Conservation (phyloP, 1,140 invertebrate species). For the Zaprionus africanus region DNA sequence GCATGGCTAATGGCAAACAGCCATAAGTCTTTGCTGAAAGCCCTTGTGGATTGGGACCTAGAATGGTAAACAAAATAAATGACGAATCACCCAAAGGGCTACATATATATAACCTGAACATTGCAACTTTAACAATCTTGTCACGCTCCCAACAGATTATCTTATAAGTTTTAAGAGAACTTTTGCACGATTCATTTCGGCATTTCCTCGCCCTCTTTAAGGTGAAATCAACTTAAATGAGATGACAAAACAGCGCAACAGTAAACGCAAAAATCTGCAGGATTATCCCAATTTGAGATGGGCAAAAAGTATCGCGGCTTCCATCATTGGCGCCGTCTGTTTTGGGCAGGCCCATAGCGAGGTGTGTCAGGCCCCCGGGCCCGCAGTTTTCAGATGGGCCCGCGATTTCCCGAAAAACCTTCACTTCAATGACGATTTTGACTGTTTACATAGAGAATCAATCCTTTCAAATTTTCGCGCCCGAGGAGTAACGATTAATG, state of each 20-base stretch:
- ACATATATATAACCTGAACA: not conserved
- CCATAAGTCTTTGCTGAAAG: conserved; percentile 28
- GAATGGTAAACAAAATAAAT: not conserved
- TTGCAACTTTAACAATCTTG: not conserved
- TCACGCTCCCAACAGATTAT: not conserved
- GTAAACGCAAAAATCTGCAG: not conserved
- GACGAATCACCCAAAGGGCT: not conserved
- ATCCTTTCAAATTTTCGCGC: too few relatives aligned
- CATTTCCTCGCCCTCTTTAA: not conserved
- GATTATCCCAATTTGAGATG: not conserved
- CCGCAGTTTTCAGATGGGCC: too few relatives aligned
- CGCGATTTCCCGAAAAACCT: too few relatives aligned
- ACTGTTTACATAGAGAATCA: too few relatives aligned
- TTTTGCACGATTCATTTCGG: not conserved
- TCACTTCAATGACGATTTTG: too few relatives aligned
- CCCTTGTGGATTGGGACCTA: not conserved
- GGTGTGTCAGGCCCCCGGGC: too few relatives aligned
- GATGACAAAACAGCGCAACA: not conserved
- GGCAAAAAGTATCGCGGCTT: not conserved
- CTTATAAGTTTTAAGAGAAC: too few relatives aligned
- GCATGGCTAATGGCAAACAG: conserved; percentile 38
- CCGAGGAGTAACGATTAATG: too few relatives aligned
- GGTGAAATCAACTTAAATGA: not conserved
- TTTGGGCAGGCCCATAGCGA: not conserved
- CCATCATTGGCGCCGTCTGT: not conserved